These are phyloP conservation scores for Metacarcinus magister DNA, from an alignment of 2,888 invertebrate species.

Conservation along the genomic window DNA sequence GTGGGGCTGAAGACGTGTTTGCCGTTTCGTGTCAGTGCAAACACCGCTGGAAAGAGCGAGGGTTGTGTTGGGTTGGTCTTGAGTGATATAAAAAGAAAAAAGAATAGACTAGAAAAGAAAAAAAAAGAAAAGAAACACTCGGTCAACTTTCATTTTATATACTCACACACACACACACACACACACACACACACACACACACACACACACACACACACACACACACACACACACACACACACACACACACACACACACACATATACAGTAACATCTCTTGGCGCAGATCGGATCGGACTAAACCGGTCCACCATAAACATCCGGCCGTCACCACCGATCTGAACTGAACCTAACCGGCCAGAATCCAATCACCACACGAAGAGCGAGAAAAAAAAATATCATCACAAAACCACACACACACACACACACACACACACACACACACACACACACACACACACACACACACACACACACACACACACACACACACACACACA, in stretches of 20 bases:
- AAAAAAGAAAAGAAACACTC: no score
- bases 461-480: constrained; percentile 38
- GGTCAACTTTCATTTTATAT: no score
- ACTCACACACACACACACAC: no score
- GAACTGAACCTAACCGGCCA: not conserved
- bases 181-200: no score
- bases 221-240: constrained; percentile 10
- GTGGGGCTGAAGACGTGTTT: not conserved
- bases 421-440: constrained; percentile 29
- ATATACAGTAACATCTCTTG: not conserved
- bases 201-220: not conserved
- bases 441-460: constrained; percentile 38
- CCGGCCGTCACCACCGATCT: not conserved
- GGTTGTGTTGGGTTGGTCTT: not conserved
- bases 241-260: constrained; percentile 34
- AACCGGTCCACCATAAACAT: not conserved
- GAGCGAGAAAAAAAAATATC: not conserved
- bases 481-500: constrained; percentile 53
- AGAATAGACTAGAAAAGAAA: no score
- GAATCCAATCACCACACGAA: not conserved
- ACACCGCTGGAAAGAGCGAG: no score
- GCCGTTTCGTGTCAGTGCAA: not conserved
- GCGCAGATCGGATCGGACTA: no score
- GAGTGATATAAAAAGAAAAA: not conserved
- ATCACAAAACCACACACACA: not conserved